Evolutionary conservation across 1,140 invertebrate species (phyloP), one percentile per base, ranked within the genome.

Genomic region (Ladona fulva): DNA sequence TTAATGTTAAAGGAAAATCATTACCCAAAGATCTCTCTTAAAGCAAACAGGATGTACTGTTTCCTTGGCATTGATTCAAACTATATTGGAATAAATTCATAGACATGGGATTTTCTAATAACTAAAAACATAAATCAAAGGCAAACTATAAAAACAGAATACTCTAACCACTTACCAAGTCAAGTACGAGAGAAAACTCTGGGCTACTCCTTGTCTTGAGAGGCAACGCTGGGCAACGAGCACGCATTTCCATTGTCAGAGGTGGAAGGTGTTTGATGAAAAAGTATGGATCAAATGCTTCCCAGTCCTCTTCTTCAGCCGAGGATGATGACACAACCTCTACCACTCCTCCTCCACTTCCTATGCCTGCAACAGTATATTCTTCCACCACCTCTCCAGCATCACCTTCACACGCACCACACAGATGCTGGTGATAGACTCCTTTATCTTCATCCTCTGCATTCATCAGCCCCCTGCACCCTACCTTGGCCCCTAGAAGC

Each of bases 191-290:
- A 82, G 95, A 96, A 83, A 97, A 97, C 83, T 97, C 93, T 0
- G 96, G 96, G 82, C 95, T 96, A 82, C 94, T 95, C 78, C 96
- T 86, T 0, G 96, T 98, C 86, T 96, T 97, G 24, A 98, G 86
- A 0, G 97, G 97, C 66, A 99, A 86, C 19, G 96, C 96, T 14
- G 97, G 96, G 83, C 92, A 93, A 79, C 95, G 88, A 0, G 92
- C 92, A 78, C 94, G 87, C 88, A 97, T 92, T 74, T 96, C 95
- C 8, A 92, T 89, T 0, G 94, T 95, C 19, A 97, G 83, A 0
- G 96, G 96, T 25, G 96, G 97, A 79, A 98, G 85, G 86, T 94
- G 92, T 84, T 96, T 96, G 76, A 98, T 97, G 83, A 97, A 97
- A 52, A 94, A 87, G 82, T 96, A 97, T 3, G 94, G 94, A 86